These are phyloP conservation scores for Paracentrotus lividus DNA, from an alignment of 53 echinoderm and acorn worm species.

Conservation along the genomic window DNA sequence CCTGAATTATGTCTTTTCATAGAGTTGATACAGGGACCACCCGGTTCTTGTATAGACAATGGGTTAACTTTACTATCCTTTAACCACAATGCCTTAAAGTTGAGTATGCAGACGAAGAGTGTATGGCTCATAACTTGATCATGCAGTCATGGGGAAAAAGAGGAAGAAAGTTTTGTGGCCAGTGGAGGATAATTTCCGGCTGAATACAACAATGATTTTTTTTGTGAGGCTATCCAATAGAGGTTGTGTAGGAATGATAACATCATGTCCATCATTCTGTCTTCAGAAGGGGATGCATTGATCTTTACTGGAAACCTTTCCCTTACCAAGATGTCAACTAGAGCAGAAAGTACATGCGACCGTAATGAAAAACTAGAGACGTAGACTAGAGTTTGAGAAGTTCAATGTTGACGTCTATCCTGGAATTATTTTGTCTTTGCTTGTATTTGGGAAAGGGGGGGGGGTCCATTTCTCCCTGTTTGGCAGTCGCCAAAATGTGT, in stretches of 20 bases:
- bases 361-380: neutral
- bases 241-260: neutral
- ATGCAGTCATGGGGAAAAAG: conserved; percentile 25
- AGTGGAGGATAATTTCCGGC: conserved; percentile 49
- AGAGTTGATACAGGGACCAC: no score
- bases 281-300: conserved; percentile 6
- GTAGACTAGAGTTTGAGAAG: neutral
- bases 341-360: conserved; percentile 36
- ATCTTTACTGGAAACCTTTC: conserved; percentile 15
- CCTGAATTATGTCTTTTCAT: no score
- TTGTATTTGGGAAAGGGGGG: neutral
- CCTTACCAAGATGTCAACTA: neutral
- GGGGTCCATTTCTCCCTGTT: no score
- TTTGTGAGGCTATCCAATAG: neutral
- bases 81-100: no score
- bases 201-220: conserved; percentile 27
- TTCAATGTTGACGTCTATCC: neutral
- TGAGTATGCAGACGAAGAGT: neutral
- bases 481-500: no score
- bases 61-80: no score
- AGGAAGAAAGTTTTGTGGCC: conserved; percentile 40
- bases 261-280: conserved; percentile 16
- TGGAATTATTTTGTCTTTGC: neutral
- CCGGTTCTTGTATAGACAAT: no score
- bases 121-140: conserved; percentile 18